Base-by-base conservation (phyloP, 2,797 vertebrate species). In the Chelmon rostratus region DNA sequence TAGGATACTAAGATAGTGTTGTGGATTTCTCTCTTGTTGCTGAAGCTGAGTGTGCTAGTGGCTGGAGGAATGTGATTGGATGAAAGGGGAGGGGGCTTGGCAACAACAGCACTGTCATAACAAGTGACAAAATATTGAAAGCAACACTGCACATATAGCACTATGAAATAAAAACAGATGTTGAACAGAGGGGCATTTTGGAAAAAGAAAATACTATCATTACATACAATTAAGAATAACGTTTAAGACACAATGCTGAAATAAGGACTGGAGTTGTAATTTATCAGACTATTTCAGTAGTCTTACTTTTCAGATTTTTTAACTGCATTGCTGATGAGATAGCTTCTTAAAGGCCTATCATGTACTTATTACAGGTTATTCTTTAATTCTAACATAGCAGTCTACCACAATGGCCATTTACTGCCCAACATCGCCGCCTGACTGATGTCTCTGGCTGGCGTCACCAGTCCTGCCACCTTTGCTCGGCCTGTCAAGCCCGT, bases 381-480 rank as follows among this genome's bases (percentile, higher is more conserved):
- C 7, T 25, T 28, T 9, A 16, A 3, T 40, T 42, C 33, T 1
- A 62, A 12, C 12, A 8, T 23, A 65, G 37, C 56, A 33, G 10
- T 44, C 31, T 6, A 16, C 3, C 10, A n/a, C 10, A 46, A 7
- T 11, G 53, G 44, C 37, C 37, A 31, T 81, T 71, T 49, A 53
- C 3, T 38, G 11, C 8, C 18, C 28, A 1, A 7, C 16, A 33
- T 44, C 8, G 62, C 37, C 11, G 8, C 11, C 63, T 63, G 58
- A 6, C 44, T 68, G 63, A 21, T 21, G 50, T 52, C 42, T 7
- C 78, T 21, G 54, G 3, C 78, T 92, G 94, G 95, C 94, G 95
- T 94, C 95, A 49, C 63, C 68, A 66, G 42, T 93, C 91, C 91
- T 94, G 81, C 57, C 93, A 89, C 86, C 85, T 58, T 42, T 23